Percentiles rank a stretch among this genome's conserved stretches.
These are phyloP conservation scores for Apodemia zela DNA, from an alignment of 2,888 invertebrate species.

Conservation along the genomic window DNA sequence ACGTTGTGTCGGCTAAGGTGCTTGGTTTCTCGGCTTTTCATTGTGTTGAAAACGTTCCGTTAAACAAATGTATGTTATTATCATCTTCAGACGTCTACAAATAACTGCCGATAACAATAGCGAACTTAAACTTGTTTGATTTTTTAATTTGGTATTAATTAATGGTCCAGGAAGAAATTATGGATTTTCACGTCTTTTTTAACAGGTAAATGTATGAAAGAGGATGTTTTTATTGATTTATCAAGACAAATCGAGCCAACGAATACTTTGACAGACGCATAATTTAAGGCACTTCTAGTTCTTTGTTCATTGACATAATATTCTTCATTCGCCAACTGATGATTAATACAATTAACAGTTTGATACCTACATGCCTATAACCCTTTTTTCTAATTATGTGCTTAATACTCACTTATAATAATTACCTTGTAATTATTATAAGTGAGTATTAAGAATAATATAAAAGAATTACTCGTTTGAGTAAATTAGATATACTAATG, in stretches of 20 bases:
- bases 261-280: too few relatives aligned
- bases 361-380: too few relatives aligned
- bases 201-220: neutral
- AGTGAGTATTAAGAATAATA: too few relatives aligned
- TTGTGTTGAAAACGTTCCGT: constrained; percentile 44
- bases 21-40: constrained; percentile 65
- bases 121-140: constrained; percentile 37
- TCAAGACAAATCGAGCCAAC: neutral
- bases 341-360: too few relatives aligned
- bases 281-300: too few relatives aligned
- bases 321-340: too few relatives aligned
- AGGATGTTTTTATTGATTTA: neutral
- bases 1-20: constrained; percentile 63
- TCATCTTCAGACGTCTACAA: constrained; percentile 46
- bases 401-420: too few relatives aligned
- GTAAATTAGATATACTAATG: too few relatives aligned
- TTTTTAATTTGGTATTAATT: constrained; percentile 40
- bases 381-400: too few relatives aligned
- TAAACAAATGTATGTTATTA: constrained; percentile 68
- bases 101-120: constrained; percentile 53
- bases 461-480: too few relatives aligned
- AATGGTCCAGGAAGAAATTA: constrained; percentile 10
- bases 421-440: too few relatives aligned
- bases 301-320: too few relatives aligned
- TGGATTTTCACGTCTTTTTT: neutral